phyloP scores from a whole-genome alignment of 2,797 vertebrate genomes.

The Danio kyathit region DNA sequence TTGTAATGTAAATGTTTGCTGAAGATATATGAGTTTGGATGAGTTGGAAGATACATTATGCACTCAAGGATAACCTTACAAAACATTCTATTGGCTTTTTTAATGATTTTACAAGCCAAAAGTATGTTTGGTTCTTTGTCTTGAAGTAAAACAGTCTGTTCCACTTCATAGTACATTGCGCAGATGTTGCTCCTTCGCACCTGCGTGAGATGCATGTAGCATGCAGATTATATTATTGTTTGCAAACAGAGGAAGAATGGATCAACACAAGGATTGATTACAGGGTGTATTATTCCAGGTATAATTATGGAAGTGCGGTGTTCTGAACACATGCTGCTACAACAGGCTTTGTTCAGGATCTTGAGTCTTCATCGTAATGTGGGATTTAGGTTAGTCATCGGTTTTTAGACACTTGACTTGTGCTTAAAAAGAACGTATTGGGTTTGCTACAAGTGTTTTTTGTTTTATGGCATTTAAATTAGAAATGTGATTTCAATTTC shows the following conservation, averaged over 20 bases:
- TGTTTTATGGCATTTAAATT: no score
- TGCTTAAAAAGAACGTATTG: not conserved
- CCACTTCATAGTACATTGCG: not conserved
- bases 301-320: slow-evolving; percentile 27
- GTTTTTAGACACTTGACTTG: not conserved
- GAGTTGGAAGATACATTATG: no score
- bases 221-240: slow-evolving; percentile 26
- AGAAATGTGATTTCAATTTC: no score
- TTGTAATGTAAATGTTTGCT: no score
- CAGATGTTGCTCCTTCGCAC: not conserved
- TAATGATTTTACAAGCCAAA: not conserved
- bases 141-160: not conserved
- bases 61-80: no score
- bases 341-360: not conserved
- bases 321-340: slow-evolving; percentile 12
- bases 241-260: slow-evolving; percentile 33
- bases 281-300: slow-evolving; percentile 21
- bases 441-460: not conserved
- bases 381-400: not conserved
- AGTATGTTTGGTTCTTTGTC: not conserved
- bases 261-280: slow-evolving; percentile 35
- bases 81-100: no score
- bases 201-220: slow-evolving; percentile 2
- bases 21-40: no score
- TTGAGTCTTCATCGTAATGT: not conserved